A percentile compares a stretch with the other conserved stretches of the same genome.
Conservation (phyloP, 2,113 vertebrate genomes). For the Gymnogyps californianus region DNA sequence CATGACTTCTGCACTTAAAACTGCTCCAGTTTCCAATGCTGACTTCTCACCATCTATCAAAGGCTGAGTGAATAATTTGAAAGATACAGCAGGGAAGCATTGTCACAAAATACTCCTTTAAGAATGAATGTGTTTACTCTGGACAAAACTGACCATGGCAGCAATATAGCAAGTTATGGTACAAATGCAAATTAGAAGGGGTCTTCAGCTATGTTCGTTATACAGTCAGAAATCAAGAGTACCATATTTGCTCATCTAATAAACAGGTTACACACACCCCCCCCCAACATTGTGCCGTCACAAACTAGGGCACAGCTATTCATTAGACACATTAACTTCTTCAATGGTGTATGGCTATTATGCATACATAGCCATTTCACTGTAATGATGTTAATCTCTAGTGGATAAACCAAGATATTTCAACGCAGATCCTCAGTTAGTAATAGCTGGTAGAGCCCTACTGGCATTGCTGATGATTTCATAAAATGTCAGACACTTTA, state of each 20-base stretch:
- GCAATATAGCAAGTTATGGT: not conserved
- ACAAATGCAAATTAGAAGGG: not conserved
- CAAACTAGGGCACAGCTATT: conserved; percentile 20
- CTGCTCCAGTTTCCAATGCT: not conserved
- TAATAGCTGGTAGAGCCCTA: not conserved
- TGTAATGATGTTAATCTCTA: not conserved
- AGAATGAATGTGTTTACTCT: not conserved
- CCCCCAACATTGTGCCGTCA: not conserved
- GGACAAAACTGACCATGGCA: not conserved
- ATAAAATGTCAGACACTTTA: not conserved
- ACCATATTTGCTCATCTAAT: not conserved
- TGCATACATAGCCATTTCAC: not conserved
- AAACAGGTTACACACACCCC: not conserved
- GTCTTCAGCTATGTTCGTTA: not conserved
- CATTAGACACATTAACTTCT: not conserved
- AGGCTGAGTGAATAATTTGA: not conserved
- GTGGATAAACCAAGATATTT: conserved; percentile 1
- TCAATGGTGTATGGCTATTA: not conserved
- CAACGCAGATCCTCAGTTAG: conserved; percentile 28
- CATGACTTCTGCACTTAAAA: accelerated
- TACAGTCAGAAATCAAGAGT: not conserved
- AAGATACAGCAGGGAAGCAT: not conserved
- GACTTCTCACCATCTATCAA: not conserved
- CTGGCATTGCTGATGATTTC: not conserved
- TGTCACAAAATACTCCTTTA: not conserved